These are phyloP conservation scores for Napeogenes inachia DNA, from an alignment of 2,888 invertebrate genomes.

Conservation along the genomic window DNA sequence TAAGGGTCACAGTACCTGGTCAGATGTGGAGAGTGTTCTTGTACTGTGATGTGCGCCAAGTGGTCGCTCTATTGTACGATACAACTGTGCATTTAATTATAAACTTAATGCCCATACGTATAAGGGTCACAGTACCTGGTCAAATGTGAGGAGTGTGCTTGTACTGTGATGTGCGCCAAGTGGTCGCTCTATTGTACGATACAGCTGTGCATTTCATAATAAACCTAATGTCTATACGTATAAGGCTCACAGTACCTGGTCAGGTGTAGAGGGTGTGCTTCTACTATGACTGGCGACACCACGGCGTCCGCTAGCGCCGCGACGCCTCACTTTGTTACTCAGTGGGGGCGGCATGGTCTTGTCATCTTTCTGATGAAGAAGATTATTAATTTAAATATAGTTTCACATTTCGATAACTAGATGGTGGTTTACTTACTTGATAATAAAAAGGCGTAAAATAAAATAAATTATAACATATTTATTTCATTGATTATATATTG, in stretches of 20 bases:
- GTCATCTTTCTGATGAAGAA: conserved; percentile 68
- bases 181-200: neutral
- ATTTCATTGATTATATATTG: no score
- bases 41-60: conserved; percentile 60
- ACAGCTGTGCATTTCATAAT: neutral
- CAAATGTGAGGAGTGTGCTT: conserved; percentile 83
- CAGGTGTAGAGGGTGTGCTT: conserved; percentile 83
- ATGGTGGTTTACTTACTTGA: no score
- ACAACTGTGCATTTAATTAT: neutral
- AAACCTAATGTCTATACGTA: neutral
- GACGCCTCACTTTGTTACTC: conserved; percentile 81
- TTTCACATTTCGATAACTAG: neutral
- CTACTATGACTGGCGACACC: conserved; percentile 64
- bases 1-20: conserved; percentile 59
- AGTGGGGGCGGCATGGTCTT: conserved; percentile 87
- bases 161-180: conserved; percentile 60
- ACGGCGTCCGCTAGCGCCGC: conserved; percentile 68
- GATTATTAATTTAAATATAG: no score
- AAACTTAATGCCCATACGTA: neutral
- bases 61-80: neutral
- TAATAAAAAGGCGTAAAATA: no score
- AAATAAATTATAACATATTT: no score
- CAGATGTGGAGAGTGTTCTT: conserved; percentile 83
- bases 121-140: conserved; percentile 59
- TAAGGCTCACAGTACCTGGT: conserved; percentile 59